Evolutionary conservation across 1,140 invertebrate species (phyloP), one percentile per base, ranked within the genome.

Genomic region (Whitmania pigra): DNA sequence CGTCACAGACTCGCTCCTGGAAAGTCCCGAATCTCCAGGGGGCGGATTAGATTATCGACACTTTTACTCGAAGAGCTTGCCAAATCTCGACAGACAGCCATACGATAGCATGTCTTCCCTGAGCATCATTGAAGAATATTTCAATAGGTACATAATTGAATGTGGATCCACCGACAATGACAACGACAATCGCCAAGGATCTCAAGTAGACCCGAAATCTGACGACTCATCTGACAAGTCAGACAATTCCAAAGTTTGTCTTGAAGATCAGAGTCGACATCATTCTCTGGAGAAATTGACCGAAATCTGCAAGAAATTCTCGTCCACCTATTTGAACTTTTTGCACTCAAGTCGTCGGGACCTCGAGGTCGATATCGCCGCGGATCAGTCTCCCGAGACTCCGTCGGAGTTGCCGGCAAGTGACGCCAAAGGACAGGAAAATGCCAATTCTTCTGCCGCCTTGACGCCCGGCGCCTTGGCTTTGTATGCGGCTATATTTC

Each of bases 401-500:
- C 29, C 57, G 29, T 25, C 22, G 22, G 22, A 63, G 29, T 31
- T 7, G 11, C 22, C 11, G 22, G 29, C 22, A 22, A 63, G 4
- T 31, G 29, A 20, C 15, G 57, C 22, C 3, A 63, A 31, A 13
- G 22, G 22, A 31, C 22, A 63, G 57, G 29, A 63, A 25, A 63
- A 63, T 15, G 22, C 3, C 11, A 2, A n/a, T 13, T 63, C 57
- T 2, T 6, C 57, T 25, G 57, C 57, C 20, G 29, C 20, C 57
- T 31, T 63, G 29, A 4, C 57, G 29, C 43, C 5, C 11, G 43
- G 43, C 43, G 43, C 43, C 43, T 49, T 49, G 43, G 57, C 57
- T 31, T 63, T 63, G 9, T 63, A 63, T 20, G 57, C 57, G 11
- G 57, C 57, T 63, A 63, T 63, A n/a, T 63, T 63, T 63, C 57